Conservation (phyloP, 1,140 invertebrate species). For the Papilio xuthus region DNA sequence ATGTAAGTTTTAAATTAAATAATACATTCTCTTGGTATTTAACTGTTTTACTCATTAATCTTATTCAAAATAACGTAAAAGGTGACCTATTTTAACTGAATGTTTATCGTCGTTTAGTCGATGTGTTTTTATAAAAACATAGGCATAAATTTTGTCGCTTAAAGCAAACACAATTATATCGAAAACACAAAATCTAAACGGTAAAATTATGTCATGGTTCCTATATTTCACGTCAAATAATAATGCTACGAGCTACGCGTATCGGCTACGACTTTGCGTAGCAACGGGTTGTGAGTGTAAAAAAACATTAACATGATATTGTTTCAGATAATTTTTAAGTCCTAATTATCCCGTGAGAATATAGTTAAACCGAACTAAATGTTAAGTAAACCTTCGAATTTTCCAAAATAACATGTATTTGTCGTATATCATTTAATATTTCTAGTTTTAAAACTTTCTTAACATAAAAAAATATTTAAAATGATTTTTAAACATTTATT, state of each 20-base stretch:
- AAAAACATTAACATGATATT: no score
- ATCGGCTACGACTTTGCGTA: not conserved
- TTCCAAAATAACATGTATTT: no score
- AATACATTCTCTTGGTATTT: no score
- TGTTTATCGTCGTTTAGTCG: not conserved
- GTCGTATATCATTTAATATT: no score
- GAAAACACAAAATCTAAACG: conserved; percentile 10
- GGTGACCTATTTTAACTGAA: no score
- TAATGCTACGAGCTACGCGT: conserved; percentile 5
- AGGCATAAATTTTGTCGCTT: not conserved
- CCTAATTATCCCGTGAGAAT: no score
- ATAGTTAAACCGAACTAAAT: no score
- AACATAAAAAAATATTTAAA: not conserved
- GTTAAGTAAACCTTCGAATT: no score
- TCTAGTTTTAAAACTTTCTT: not conserved
- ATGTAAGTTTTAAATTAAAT: no score
- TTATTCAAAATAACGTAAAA: no score
- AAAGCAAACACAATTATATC: not conserved
- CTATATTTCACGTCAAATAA: not conserved
- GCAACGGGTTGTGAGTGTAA: not conserved
- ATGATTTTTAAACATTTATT: not conserved
- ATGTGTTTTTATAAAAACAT: not conserved
- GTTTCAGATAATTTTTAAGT: no score
- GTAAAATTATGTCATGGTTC: not conserved
- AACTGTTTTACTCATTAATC: no score